phyloP scores from a whole-genome alignment of 2,888 invertebrate species.

The Ormyrus pomaceus region DNA sequence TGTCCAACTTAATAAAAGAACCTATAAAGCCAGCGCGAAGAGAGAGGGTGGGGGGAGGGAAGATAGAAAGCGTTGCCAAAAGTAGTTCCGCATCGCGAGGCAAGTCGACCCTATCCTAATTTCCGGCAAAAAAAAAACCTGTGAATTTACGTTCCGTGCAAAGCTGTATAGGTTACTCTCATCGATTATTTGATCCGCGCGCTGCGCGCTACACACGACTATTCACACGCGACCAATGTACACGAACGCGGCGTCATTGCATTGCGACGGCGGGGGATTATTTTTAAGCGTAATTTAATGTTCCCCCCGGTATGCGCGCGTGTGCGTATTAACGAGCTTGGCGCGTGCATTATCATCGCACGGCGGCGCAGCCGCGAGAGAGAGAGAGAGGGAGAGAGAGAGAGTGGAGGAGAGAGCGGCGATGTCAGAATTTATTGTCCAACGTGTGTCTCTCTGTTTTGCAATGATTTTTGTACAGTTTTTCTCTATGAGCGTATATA shows the following conservation, averaged over 20 bases:
- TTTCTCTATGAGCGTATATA: slow-evolving; percentile 13
- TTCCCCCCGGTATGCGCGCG: not conserved
- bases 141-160: too few species aligned
- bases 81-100: too few species aligned
- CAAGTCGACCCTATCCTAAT: too few species aligned
- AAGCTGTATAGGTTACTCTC: not conserved
- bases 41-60: too few species aligned
- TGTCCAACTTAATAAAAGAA: too few species aligned
- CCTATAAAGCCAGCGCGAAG: too few species aligned
- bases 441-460: not conserved
- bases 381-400: not conserved
- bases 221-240: slow-evolving; percentile 1
- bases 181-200: not conserved
- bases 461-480: slow-evolving; percentile 37
- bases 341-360: slow-evolving; percentile 2
- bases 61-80: too few species aligned
- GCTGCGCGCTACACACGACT: not conserved
- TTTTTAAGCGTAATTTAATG: slow-evolving; percentile 40
- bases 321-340: slow-evolving; percentile 4
- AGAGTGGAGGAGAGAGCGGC: too few species aligned
- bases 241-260: not conserved
- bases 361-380: not conserved
- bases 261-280: slow-evolving; percentile 14
- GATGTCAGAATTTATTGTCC: not conserved
- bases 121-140: too few species aligned